Base-by-base conservation (phyloP, 2,888 invertebrate species). In the Napeogenes inachia region DNA sequence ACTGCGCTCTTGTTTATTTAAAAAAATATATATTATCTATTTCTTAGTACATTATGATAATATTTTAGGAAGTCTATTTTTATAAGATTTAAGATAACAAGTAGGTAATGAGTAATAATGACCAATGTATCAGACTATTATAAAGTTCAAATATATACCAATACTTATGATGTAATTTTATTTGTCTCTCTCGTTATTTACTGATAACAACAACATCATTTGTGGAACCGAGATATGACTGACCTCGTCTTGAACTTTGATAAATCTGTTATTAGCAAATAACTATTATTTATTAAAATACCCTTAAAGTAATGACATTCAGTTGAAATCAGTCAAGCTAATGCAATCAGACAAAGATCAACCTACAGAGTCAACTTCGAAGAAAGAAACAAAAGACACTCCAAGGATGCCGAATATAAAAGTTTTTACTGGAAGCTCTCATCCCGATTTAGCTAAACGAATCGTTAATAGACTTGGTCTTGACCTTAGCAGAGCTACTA, bases 341-440 rank as follows among this genome's bases (percentile, higher is more conserved):
- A 89, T 89, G 89, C 82, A 76, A 80, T 73, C 82, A 57, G 77
- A 79, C 69, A 73, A 76, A 63, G 75, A 68, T 59, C 68, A 74
- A 68, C 76, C 76, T 13, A 66, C 56, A 71, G 75, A 70, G 69
- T 74, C 60, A 69, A 68, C 65, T 66, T 68, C 57, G 70, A 73
- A 62, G 73, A 72, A 65, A 72, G 61, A 61, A 72, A 71, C 57
- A 5, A 59, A 63, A 4, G 54, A 61, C 62, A 38, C 59, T 66
- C 76, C 82, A 61, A 90, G 92, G 92, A 99, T 99, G 99, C 99
- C 99, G 77, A 99, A 99, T 90, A 99, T 99, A 78, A 99, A 99
- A 93, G 96, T 99, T 73, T 99, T 99, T 90, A 97, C 97, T 79
- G 99, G 99, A 68, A 97, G 97, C 69, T 99, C 99, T 64, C 99